Evolutionary conservation across 1,140 invertebrate genomes (phyloP), one percentile per base, ranked within the genome.

Genomic region (Pseudachorutes palmiensis): DNA sequence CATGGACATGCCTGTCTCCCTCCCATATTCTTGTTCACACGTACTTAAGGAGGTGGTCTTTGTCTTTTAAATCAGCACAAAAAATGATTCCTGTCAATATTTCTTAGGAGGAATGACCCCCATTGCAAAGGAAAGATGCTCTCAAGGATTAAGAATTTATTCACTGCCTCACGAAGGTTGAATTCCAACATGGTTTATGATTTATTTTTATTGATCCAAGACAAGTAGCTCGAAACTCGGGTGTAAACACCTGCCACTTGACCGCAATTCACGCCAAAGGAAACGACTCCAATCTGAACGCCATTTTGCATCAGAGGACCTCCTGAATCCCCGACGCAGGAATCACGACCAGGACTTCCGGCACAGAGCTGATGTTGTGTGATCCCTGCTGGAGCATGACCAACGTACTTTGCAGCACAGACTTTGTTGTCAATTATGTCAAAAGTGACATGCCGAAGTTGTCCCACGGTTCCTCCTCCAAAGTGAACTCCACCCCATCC

Each of bases 301-400:
- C 51, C 51, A 55, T 55, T 55, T 26, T 55, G 51, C 51, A 55
- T 55, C 51, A 55, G 24, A 9, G 51, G 51, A 5, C 51, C 51
- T 14, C 51, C 51, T 9, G 9, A 14, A 22, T 55, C 51, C 5
- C 51, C 51, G 5, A 55, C 51, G 24, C 51, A 55, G 24, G 51
- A 55, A 55, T 55, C 51, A 12, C 51, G 51, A 55, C 51, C 83
- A 14, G 85, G 85, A 79, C 85, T 83, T 1, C 90, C 91, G 33
- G 91, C 91, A 76, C 91, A 94, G 0, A 94, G 77, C 83, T 93
- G 91, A 74, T 89, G 87, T 1, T 90, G 87, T 1, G 91, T 87
- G 41, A 94, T 93, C 9, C 90, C 90, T n/a, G 90, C 91, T 0
- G 90, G 90, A 19, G 90, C 89, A 2, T 88, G 88, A 19, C 80